Conservation (phyloP, 2,113 vertebrate species). For the Pavo muticus region DNA sequence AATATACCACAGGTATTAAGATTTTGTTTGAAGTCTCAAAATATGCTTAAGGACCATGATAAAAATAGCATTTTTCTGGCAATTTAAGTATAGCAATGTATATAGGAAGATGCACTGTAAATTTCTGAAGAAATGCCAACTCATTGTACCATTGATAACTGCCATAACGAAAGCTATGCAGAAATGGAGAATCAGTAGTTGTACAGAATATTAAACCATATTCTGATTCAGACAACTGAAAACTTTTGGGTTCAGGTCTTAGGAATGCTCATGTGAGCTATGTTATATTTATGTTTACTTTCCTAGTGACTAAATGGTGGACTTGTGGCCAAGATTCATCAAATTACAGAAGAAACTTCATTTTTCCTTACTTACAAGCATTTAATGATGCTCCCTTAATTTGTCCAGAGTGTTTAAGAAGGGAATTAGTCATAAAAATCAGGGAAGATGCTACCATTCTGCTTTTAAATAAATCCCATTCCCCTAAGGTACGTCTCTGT, state of each 20-base stretch:
- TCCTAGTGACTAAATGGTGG: neutral
- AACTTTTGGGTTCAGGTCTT: neutral
- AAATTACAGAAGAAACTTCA: neutral
- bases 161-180: neutral
- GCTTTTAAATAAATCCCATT: constrained; percentile 17
- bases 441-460: neutral
- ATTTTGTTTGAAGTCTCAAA: constrained; percentile 24
- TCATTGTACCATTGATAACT: neutral
- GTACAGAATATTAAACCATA: neutral
- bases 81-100: neutral
- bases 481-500: neutral
- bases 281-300: neutral
- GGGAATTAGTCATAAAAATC: neutral
- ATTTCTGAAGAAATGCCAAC: neutral
- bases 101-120: neutral
- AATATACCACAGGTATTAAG: neutral
- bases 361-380: neutral
- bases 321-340: neutral
- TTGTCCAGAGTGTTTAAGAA: neutral
- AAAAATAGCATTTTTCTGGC: neutral
- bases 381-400: neutral
- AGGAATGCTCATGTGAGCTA: neutral
- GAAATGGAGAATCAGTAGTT: neutral
- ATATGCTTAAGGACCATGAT: neutral
- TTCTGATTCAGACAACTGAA: neutral